Conservation (phyloP, 2,888 invertebrate species). For the Boloria selene region DNA sequence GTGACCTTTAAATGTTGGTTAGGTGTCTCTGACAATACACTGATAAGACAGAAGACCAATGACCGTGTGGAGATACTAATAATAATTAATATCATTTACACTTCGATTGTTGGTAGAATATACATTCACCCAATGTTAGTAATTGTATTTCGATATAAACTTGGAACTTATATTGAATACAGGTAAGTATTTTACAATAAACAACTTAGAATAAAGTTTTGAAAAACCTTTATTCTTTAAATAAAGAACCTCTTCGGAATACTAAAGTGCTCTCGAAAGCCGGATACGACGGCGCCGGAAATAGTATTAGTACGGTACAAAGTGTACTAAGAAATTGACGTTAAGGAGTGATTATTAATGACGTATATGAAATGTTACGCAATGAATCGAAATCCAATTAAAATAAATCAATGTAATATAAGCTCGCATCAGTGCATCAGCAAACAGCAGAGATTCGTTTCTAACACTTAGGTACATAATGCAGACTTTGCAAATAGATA, state of each 20-base stretch:
- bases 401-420: not conserved
- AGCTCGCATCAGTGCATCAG: not conserved
- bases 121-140: too few species aligned
- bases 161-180: too few species aligned
- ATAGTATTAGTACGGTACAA: slow-evolving; percentile 51
- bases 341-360: slow-evolving; percentile 18
- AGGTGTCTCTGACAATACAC: slow-evolving; percentile 58
- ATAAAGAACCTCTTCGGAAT: slow-evolving; percentile 11
- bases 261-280: slow-evolving; percentile 65
- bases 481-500: slow-evolving; percentile 36
- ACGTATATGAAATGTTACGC: slow-evolving; percentile 10
- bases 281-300: slow-evolving; percentile 75
- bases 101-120: not conserved
- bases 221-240: slow-evolving; percentile 8
- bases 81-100: slow-evolving; percentile 1
- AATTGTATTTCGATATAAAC: too few species aligned
- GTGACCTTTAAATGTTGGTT: slow-evolving; percentile 77
- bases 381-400: not conserved
- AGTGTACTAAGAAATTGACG: slow-evolving; percentile 39
- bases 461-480: slow-evolving; percentile 29
- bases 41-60: slow-evolving; percentile 74
- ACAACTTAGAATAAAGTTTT: too few species aligned
- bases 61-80: slow-evolving; percentile 64
- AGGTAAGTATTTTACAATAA: too few species aligned
- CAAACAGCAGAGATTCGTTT: slow-evolving; percentile 23